phyloP scores from a whole-genome alignment of 1,140 invertebrate genomes.

The Pseudomyrmex sp. region DNA sequence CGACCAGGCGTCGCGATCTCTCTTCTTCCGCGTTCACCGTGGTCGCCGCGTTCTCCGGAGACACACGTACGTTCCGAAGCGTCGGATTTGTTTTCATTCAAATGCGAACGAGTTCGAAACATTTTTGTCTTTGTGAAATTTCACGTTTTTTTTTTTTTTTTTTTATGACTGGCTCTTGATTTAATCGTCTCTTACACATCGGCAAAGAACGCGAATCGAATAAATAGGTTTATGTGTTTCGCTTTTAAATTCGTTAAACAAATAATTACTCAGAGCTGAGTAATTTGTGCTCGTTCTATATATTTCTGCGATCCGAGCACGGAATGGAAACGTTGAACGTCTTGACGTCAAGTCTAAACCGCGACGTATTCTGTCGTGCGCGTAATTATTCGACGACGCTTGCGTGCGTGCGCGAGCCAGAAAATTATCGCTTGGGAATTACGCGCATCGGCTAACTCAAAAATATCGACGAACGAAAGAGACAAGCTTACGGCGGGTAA shows the following conservation, averaged over 20 bases:
- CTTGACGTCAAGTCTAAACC: slow-evolving; percentile 31
- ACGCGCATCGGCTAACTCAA: slow-evolving; percentile 31
- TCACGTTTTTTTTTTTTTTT: not conserved
- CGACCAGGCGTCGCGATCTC: slow-evolving; percentile 72
- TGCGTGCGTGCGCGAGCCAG: slow-evolving; percentile 14
- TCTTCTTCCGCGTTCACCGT: slow-evolving; percentile 75
- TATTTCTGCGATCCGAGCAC: not conserved
- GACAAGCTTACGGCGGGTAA: not conserved
- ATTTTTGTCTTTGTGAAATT: not conserved
- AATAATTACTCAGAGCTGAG: slow-evolving; percentile 1
- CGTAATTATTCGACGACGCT: slow-evolving; percentile 36
- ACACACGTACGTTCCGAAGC: slow-evolving; percentile 20
- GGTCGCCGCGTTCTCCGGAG: not conserved
- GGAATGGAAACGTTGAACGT: slow-evolving; percentile 9
- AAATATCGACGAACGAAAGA: slow-evolving; percentile 11
- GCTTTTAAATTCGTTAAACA: not conserved
- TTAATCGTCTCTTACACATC: not conserved
- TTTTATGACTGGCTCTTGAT: not conserved
- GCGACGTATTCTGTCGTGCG: slow-evolving; percentile 42
- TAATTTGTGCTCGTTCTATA: not conserved
- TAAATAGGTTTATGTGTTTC: not conserved
- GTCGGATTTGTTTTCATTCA: slow-evolving; percentile 2
- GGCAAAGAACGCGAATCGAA: not conserved
- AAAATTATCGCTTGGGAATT: slow-evolving; percentile 40
- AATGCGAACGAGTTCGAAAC: not conserved